Evolutionary conservation across 2,113 vertebrate genomes (phyloP), one percentile per base, ranked within the genome.

Genomic region (Barnardius zonarius): DNA sequence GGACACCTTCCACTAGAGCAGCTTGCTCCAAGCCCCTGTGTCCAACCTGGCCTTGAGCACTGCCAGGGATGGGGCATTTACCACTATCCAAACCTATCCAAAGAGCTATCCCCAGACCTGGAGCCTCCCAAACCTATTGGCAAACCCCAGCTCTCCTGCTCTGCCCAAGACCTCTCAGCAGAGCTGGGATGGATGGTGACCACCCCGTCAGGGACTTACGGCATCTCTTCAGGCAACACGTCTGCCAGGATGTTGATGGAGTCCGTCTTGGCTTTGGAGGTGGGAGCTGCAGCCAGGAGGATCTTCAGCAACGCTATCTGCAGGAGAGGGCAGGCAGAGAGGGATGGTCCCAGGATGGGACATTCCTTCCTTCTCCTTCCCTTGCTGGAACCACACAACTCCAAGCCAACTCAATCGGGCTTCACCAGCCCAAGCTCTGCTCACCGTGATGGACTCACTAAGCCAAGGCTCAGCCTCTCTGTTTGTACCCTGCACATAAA

Each of bases 221-320:
- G 99, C 99, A 99, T 99, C 98, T 99, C 99, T 76, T 99, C 99
- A 0, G 99, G 99, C 79, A 99, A 85, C 59, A 99, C 99, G 0
- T 99, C 99, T 3, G 99, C 99, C 95, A 99, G 96, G 97, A 99
- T 99, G 95, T 99, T 99, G 97, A 99, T 99, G 37, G 99, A 99
- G 97, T 99, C 99, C 0, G 99, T 99, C 98, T 99, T 99, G 95
- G 99, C 99, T 97, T 99, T 99, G 95, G 99, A 99, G 78, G 99
- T 99, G n/a, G 99, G 99, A 1, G 99, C 99, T 49, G 99, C 99
- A 44, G 99, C 99, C 82, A 99, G 98, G 12, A 99, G 98, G 82
- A 99, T 99, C 98, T 99, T 99, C 94, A 99, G 97, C 80, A 99
- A 96, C 41, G 99, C 99, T 10, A 99, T 99, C 99, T 99, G 97